Evolutionary conservation across 2,797 vertebrate genomes (phyloP).

Genomic region (Microctenopoma stevenorrisi): DNA sequence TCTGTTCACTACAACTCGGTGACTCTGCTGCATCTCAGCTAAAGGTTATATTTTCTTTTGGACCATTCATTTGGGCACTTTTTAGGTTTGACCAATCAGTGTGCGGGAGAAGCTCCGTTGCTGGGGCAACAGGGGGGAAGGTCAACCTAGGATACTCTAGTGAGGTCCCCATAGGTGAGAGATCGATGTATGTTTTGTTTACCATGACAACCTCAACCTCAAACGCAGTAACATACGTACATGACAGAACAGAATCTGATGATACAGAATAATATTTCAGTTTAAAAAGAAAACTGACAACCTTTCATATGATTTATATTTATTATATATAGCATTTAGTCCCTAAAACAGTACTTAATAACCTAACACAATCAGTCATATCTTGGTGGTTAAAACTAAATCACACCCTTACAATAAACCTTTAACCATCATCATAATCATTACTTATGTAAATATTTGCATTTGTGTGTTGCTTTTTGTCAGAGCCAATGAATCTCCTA

Average conservation of each 20-base stretch:
- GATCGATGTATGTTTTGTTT: neutral
- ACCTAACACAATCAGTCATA: neutral
- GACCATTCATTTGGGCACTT: conserved; percentile 31
- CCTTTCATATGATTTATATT: no score
- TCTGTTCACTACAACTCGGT: conserved; percentile 42
- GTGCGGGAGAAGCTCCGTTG: conserved; percentile 40
- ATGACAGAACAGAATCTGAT: neutral
- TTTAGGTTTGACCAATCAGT: conserved; percentile 66
- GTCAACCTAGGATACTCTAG: conserved; percentile 72
- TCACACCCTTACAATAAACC: no score
- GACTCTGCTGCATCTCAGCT: conserved; percentile 23
- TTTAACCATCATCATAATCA: neutral
- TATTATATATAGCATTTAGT: no score
- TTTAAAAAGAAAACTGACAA: neutral
- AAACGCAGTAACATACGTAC: neutral
- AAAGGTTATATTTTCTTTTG: conserved; percentile 57
- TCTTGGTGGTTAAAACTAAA: neutral
- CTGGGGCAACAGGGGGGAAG: conserved; percentile 60
- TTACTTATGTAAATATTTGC: no score
- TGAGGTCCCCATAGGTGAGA: conserved; percentile 71
- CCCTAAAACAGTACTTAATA: neutral
- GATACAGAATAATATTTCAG: neutral
- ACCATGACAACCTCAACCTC: neutral
- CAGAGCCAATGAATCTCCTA: neutral
- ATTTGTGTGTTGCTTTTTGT: neutral